Evolutionary conservation across 1,140 invertebrate species (phyloP).

Genomic region (Rhopalosiphum padi): DNA sequence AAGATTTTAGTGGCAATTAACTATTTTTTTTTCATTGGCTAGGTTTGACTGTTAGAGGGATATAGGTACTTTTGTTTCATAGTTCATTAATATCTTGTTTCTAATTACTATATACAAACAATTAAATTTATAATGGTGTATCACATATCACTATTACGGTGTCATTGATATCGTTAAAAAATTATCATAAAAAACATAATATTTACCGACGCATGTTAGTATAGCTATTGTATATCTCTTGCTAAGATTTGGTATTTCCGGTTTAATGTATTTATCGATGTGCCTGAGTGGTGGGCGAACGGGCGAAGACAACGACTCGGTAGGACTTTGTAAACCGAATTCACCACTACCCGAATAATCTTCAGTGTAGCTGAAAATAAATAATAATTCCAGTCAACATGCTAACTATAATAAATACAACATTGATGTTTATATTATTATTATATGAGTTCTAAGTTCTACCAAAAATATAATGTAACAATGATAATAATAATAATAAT

Average conservation of each 20-base stretch:
- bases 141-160: neutral
- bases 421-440: neutral
- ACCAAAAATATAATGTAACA: neutral
- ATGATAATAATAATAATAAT: neutral
- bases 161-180: neutral
- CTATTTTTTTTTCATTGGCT: no score
- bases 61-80: neutral
- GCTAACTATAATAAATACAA: neutral
- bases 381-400: neutral
- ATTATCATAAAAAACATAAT: neutral
- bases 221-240: constrained; percentile 88
- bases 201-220: constrained; percentile 78
- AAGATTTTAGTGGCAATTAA: neutral
- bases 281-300: constrained; percentile 82
- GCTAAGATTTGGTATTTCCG: constrained; percentile 86
- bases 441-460: neutral
- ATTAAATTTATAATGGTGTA: neutral
- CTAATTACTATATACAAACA: neutral
- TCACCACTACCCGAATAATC: constrained; percentile 42
- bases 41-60: no score
- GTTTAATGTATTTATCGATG: constrained; percentile 86
- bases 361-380: constrained; percentile 44
- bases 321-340: constrained; percentile 47
- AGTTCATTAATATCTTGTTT: neutral
- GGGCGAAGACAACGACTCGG: constrained; percentile 65